Conservation (phyloP, 2,888 invertebrate genomes). For the Patella pellucida region DNA sequence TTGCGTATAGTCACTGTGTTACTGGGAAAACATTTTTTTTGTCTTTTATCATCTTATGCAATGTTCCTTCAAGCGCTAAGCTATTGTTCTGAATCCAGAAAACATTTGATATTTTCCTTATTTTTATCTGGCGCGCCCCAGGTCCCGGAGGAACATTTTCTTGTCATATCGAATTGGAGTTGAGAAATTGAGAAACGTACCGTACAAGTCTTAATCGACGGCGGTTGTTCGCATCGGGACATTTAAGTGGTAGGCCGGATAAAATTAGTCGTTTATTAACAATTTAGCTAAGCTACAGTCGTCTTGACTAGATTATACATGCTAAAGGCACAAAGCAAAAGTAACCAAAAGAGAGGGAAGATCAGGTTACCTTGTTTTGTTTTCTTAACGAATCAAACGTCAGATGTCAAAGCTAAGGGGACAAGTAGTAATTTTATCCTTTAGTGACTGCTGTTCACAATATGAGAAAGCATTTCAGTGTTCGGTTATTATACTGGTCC, state of each 20-base stretch:
- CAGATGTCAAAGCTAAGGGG: constrained; percentile 6
- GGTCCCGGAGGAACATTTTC: not conserved
- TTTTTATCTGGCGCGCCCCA: not conserved
- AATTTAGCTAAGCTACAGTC: not conserved
- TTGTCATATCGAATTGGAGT: constrained; percentile 1
- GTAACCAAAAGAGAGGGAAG: constrained; percentile 7
- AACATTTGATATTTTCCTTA: not conserved
- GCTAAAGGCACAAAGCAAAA: not conserved
- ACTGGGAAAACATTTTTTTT: constrained; percentile 1
- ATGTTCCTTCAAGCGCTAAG: constrained; percentile 2
- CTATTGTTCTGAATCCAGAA: not conserved
- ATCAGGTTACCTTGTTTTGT: constrained; percentile 9
- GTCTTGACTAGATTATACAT: not conserved
- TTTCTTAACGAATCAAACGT: constrained; percentile 10
- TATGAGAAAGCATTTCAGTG: constrained; percentile 10
- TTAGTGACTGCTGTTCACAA: constrained; percentile 12
- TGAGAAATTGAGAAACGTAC: not conserved
- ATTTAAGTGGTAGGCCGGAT: constrained; percentile 6
- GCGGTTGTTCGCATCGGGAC: not conserved
- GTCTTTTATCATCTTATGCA: not conserved
- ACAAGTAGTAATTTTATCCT: constrained; percentile 8
- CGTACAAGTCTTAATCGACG: too few species aligned
- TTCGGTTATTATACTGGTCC: not conserved
- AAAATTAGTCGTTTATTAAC: not conserved
- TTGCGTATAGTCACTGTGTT: not conserved